phyloP scores from a whole-genome alignment of 2,113 vertebrate species.

The Neodon shergylaensis region DNA sequence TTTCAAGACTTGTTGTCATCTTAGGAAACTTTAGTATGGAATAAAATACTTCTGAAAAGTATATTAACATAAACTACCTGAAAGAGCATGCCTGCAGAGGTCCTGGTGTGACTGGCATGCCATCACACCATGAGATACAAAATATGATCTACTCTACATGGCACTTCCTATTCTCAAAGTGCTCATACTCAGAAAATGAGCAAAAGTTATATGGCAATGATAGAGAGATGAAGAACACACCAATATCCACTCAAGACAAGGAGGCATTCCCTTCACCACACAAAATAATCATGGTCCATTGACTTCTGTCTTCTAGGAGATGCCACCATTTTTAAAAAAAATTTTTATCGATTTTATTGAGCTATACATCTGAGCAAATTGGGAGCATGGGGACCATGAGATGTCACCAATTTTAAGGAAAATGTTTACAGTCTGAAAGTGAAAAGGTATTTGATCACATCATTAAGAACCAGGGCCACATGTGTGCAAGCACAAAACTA shows the following conservation, averaged over 20 bases:
- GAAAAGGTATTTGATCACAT: background rate
- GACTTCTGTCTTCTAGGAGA: background rate
- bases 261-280: too few relatives aligned
- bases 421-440: background rate
- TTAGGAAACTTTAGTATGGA: background rate
- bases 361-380: too few relatives aligned
- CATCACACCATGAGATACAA: background rate
- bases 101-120: background rate
- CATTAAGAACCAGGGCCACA: background rate
- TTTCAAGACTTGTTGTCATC: background rate
- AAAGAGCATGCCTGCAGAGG: background rate
- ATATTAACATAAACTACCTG: background rate
- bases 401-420: background rate
- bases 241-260: rapidly evolving
- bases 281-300: background rate
- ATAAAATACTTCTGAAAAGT: background rate
- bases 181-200: background rate
- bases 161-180: background rate
- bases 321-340: too few relatives aligned
- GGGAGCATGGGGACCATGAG: too few relatives aligned
- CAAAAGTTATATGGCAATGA: rapidly evolving
- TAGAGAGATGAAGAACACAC: background rate
- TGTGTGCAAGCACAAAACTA: background rate
- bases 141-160: background rate
- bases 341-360: too few relatives aligned